These are phyloP conservation scores for Toxotes chatareus DNA, from an alignment of 2,113 vertebrate genomes.

Conservation along the genomic window DNA sequence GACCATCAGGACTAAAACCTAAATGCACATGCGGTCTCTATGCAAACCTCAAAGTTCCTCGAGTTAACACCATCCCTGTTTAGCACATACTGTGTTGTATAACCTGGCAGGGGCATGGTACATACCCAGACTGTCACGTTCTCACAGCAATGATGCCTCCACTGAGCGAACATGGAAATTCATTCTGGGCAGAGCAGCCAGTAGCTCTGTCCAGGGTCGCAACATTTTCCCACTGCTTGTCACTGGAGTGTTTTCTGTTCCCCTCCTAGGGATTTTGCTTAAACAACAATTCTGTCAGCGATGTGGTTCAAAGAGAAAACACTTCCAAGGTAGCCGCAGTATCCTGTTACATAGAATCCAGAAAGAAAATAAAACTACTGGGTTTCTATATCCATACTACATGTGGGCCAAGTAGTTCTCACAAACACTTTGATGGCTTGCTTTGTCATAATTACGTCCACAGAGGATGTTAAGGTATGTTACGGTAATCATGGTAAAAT, in stretches of 20 bases:
- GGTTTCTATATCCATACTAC: not conserved
- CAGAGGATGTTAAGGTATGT: not conserved
- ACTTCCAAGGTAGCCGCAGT: slow-evolving; percentile 27
- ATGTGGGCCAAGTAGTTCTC: not conserved
- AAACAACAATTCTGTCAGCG: slow-evolving; percentile 16
- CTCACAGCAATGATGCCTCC: not conserved
- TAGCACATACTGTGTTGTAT: not conserved
- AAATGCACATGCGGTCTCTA: not conserved
- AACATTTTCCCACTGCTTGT: slow-evolving; percentile 52
- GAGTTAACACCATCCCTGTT: not conserved
- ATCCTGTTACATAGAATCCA: slow-evolving; percentile 12
- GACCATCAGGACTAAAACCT: not conserved
- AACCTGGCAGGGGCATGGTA: not conserved
- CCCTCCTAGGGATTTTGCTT: slow-evolving; percentile 22
- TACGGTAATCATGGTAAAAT: slow-evolving; percentile 9
- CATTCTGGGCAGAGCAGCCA: slow-evolving; percentile 21
- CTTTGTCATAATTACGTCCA: not conserved
- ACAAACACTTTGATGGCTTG: not conserved
- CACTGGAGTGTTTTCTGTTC: slow-evolving; percentile 18
- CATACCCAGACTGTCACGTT: slow-evolving; percentile 22
- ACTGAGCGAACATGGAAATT: slow-evolving; percentile 47
- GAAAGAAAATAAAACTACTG: slow-evolving; percentile 19
- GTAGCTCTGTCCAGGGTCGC: slow-evolving; percentile 27
- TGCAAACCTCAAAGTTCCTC: not conserved
- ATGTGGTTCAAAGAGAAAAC: slow-evolving; percentile 13